Base-by-base conservation (phyloP, 1,140 invertebrate genomes). In the Aradophagus sp. region DNA sequence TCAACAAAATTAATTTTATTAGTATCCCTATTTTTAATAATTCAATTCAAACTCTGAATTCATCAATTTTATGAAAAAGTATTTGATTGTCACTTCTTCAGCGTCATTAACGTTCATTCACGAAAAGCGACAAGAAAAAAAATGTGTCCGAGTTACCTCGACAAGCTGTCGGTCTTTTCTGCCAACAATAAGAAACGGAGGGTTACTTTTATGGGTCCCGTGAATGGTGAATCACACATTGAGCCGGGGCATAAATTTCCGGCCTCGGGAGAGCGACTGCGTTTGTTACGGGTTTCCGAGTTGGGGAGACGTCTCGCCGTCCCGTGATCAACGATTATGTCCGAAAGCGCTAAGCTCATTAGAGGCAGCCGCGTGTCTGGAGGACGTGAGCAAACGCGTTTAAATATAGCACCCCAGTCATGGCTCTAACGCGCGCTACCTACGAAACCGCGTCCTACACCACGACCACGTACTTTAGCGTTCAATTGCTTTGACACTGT, bases 351-450 rank as follows among this genome's bases (percentile, higher is more conserved):
- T 61, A 61, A 63, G 44, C 61, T 72, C 62, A 72, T 72, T 72
- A 72, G 69, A 61, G 16, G 13, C 55, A 44, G 62, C 63, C 62
- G 55, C 53, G 55, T 73, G 70, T 65, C 58, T 68, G 59, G 63
- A 68, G 48, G 63, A 73, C 74, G 42, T 66, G 47, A 69, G 72
- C 72, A 66, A 77, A 67, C 39, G 48, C 16, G 74, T 77, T 78
- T 80, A 80, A 80, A 79, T 80, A 75, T 80, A 80, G 78, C 72
- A 65, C 73, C 61, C 58, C 61, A 55, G 72, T 77, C 77, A 74
- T 65, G 66, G 44, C 74, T 53, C 61, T 74, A 76, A 73, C 71
- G 74, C 53, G 67, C 63, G 66, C 77, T 67, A 76, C 76, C 77
- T 75, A 78, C 78, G 72, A 74, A 32, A 35, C 15, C 52, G 42